Percentiles rank a stretch among this genome's conserved stretches.
These are phyloP conservation scores for Trimorus sp. DNA, from an alignment of 2,888 invertebrate species.

Conservation along the genomic window DNA sequence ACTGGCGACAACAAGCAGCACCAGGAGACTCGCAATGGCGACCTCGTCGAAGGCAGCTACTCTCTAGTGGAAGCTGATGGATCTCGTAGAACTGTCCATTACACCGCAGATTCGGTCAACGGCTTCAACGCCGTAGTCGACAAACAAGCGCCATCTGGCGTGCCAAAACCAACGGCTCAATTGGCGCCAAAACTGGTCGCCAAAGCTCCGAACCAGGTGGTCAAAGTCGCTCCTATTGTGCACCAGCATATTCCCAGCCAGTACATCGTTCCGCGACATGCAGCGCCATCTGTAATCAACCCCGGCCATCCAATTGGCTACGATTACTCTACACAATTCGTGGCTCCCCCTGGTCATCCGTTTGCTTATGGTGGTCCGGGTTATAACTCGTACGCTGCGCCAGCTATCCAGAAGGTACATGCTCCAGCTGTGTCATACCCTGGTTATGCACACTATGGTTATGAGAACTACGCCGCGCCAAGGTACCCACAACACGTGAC, in stretches of 20 bases:
- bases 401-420: too few species aligned
- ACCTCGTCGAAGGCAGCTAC: slow-evolving; percentile 71
- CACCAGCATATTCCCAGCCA: too few species aligned
- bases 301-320: not conserved
- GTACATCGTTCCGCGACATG: too few species aligned
- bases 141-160: slow-evolving; percentile 7
- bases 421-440: too few species aligned
- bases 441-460: too few species aligned
- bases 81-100: slow-evolving; percentile 69
- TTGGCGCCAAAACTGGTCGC: not conserved
- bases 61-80: slow-evolving; percentile 70
- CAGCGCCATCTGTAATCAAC: not conserved
- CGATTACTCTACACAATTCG: not conserved
- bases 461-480: too few species aligned
- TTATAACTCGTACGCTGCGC: too few species aligned
- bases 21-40: slow-evolving; percentile 71
- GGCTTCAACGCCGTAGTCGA: slow-evolving; percentile 29
- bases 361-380: not conserved
- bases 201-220: not conserved
- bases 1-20: slow-evolving; percentile 72
- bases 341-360: not conserved
- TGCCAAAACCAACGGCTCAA: not conserved
- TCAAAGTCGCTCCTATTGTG: not conserved
- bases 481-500: too few species aligned
- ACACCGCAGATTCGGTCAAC: slow-evolving; percentile 69